Evolutionary conservation across 2,113 vertebrate species (phyloP).

Genomic region (Andinoacara biseriatus): DNA sequence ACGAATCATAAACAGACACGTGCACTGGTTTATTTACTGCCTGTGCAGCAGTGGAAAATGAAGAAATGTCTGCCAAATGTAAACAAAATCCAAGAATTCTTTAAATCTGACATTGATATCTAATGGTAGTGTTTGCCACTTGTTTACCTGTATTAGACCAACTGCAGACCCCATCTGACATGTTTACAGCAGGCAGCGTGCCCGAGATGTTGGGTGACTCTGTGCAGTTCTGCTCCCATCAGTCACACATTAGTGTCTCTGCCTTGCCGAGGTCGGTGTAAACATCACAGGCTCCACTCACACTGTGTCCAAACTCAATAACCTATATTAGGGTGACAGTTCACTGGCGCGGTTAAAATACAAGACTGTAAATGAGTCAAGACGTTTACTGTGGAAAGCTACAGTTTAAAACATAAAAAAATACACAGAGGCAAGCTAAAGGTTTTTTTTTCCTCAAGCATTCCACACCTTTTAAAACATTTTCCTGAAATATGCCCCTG

Average conservation of each 20-base stretch:
- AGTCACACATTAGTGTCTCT: conserved; percentile 7
- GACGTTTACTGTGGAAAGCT: background rate
- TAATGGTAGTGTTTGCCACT: background rate
- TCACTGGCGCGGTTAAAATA: background rate
- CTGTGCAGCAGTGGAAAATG: background rate
- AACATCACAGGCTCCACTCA: background rate
- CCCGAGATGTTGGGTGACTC: background rate
- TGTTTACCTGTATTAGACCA: background rate
- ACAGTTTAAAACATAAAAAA: background rate
- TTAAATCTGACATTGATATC: background rate
- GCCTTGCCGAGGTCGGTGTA: background rate
- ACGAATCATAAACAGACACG: background rate
- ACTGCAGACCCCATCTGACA: background rate
- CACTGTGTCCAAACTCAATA: background rate
- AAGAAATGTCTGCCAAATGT: background rate
- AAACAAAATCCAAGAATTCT: background rate
- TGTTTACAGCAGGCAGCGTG: background rate
- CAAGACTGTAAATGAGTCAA: background rate
- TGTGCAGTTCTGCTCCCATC: conserved; percentile 3
- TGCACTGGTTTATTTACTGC: background rate
- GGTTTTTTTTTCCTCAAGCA: background rate
- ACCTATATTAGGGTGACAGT: background rate
- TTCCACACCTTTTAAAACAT: conserved; percentile 29
- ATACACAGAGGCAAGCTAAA: background rate
- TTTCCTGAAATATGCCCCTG: conserved; percentile 11